Evolutionary conservation across 2,113 vertebrate genomes (phyloP), one percentile per base, ranked within the genome.

Genomic region (Megaleporinus macrocephalus): DNA sequence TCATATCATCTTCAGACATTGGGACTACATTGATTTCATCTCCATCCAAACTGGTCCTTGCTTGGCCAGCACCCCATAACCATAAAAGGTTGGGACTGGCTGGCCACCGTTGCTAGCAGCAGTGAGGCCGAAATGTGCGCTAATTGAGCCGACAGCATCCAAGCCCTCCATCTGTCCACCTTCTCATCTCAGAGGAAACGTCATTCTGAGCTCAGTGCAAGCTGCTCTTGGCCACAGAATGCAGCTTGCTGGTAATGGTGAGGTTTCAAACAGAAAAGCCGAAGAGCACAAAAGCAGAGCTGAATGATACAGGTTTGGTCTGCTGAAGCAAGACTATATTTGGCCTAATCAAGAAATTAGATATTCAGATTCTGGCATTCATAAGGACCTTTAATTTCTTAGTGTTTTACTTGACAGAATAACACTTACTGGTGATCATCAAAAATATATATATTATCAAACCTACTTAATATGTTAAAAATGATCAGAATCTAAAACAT

Each of bases 121-220:
- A 77, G 73, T 69, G 65, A 84, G 83, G 75, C 76, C 83, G 84
- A 88, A 84, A 87, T 78, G 81, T 79, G 73, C 72, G 78, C 72
- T 90, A 86, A 89, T 85, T 88, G 87, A 83, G 84, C 84, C 81
- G 78, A 80, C 81, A 76, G 84, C 71, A 81, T 81, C 83, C 73
- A 80, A 87, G 59, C 78, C 15, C 53, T 85, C 89, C 87, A 88
- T 86, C 87, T 88, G 89, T 85, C 83, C 77, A 66, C 77, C 57
- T 82, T 86, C 84, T 82, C 87, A 84, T 80, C 84, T 86, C 79
- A 59, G 80, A 79, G 70, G 78, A 72, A 62, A 86, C 72, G 80
- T 83, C 84, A 78, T 79, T 83, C 82, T 81, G 82, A 81, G 88
- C 88, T 85, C 77, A 80, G 70, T 24, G 76, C 76, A 81, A 85